phyloP scores from a whole-genome alignment of 2,888 invertebrate genomes.

The Caenorhabditis sp. region DNA sequence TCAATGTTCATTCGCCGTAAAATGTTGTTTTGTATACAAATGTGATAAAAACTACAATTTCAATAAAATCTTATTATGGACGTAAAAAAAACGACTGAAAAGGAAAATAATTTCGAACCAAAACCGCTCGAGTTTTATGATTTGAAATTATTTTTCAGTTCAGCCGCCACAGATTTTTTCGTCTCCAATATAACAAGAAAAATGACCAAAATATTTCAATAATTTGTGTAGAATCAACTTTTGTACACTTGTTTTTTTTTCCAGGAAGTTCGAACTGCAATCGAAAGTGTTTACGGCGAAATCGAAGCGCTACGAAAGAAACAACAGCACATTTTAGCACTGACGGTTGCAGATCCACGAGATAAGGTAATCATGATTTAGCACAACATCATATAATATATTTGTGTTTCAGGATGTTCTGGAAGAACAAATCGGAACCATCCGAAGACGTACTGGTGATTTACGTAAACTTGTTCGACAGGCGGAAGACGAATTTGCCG shows the following conservation, averaged over 20 bases:
- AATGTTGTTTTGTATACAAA: too few relatives aligned
- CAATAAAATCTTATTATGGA: too few relatives aligned
- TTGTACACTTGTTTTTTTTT: not conserved
- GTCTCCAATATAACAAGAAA: too few relatives aligned
- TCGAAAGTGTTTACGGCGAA: slow-evolving; percentile 42
- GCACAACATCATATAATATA: too few relatives aligned
- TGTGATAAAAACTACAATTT: too few relatives aligned
- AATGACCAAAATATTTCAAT: too few relatives aligned
- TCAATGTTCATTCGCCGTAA: too few relatives aligned
- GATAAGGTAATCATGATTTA: slow-evolving; percentile 58
- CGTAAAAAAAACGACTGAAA: too few relatives aligned
- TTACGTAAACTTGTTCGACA: slow-evolving; percentile 49
- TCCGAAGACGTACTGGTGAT: slow-evolving; percentile 45
- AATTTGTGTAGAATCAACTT: not conserved
- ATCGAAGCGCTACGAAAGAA: slow-evolving; percentile 49
- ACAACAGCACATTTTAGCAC: slow-evolving; percentile 49
- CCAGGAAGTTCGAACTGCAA: slow-evolving; percentile 39
- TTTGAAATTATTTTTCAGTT: too few relatives aligned
- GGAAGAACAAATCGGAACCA: slow-evolving; percentile 59
- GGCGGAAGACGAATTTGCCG: slow-evolving; percentile 56
- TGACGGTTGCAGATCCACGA: slow-evolving; percentile 48
- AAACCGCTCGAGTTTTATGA: too few relatives aligned
- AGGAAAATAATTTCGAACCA: too few relatives aligned
- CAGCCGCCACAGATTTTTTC: too few relatives aligned
- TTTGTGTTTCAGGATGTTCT: slow-evolving; percentile 51